Evolutionary conservation across 2,113 vertebrate species (phyloP), one percentile per base, ranked within the genome.

Genomic region (Leuciscus idus): DNA sequence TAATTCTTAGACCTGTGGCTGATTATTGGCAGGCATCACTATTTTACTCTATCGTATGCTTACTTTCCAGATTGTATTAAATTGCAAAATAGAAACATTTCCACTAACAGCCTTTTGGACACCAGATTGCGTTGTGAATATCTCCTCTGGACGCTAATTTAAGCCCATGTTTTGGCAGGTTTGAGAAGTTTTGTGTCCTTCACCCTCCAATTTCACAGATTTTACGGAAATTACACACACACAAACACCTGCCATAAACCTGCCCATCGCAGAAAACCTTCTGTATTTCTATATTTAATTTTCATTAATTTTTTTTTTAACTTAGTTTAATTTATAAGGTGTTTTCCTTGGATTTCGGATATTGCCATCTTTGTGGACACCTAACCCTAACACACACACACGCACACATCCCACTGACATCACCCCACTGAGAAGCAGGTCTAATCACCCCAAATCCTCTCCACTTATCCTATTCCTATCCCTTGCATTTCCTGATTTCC

Each of bases 391-490:
- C 46, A 48, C 48, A 50, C 48, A 81, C 50, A 48, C 52, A 75
- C 46, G 55, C 33, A 39, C 23, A 83, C 66, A 83, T 62, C 85
- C 78, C 48, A 30, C 26, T 11, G 85, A 88, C n/a, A 78, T n/a
- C 87, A 26, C 85, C 81, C 11, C 36, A 81, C 81, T 88, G 68
- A 26, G 26, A 30, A 39, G 61, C 52, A 66, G 43, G 79, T 62
- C 50, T 68, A 88, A 78, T 81, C 83, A 81, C 21, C 21, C 68
- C 79, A 50, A 19, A 61, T 79, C 26, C 12, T 78, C 62, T 61
- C n/a, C 39, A 57, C 52, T 84, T 59, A 84, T 57, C 83, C 46
- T 39, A n/a, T 52, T 59, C 36, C 48, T 61, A 61, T 84, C 33
- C 43, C 36, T 50, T 81, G 79, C 57, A 64, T 30, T 84, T 84